phyloP scores from a whole-genome alignment of 2,888 invertebrate genomes.

The Tetragonula carbonaria region DNA sequence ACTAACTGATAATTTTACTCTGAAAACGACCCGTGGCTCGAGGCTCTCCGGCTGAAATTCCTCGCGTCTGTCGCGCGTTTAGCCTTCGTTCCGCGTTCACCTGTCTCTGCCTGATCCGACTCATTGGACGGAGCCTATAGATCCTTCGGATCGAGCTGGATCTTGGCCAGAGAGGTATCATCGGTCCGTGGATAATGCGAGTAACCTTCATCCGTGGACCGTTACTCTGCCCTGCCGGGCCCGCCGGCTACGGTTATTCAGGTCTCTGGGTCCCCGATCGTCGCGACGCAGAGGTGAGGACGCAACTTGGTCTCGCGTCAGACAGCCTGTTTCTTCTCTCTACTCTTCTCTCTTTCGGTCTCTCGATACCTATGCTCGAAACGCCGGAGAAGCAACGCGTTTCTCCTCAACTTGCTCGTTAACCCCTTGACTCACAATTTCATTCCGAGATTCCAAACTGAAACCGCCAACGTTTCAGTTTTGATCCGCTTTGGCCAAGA shows the following conservation, averaged over 20 bases:
- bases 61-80: too few species aligned
- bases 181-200: conserved; percentile 72
- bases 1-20: too few species aligned
- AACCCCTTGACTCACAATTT: neutral
- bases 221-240: conserved; percentile 82
- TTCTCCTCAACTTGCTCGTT: neutral
- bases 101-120: too few species aligned
- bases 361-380: neutral
- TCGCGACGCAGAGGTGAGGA: conserved; percentile 69
- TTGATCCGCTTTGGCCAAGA: too few species aligned
- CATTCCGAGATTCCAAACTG: too few species aligned
- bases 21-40: too few species aligned
- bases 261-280: conserved; percentile 83
- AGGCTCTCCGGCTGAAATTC: too few species aligned
- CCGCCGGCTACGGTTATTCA: conserved; percentile 82
- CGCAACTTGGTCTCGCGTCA: conserved; percentile 56
- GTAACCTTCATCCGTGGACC: conserved; percentile 83
- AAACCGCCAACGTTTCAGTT: too few species aligned
- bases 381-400: neutral
- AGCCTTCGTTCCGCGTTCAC: too few species aligned
- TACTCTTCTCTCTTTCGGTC: neutral
- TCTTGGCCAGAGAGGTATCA: conserved; percentile 47
- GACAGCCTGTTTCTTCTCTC: conserved; percentile 57
- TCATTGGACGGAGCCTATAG: neutral
- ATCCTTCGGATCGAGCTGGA: conserved; percentile 35